phyloP scores from a whole-genome alignment of 2,888 invertebrate species.

The Tachina fera region DNA sequence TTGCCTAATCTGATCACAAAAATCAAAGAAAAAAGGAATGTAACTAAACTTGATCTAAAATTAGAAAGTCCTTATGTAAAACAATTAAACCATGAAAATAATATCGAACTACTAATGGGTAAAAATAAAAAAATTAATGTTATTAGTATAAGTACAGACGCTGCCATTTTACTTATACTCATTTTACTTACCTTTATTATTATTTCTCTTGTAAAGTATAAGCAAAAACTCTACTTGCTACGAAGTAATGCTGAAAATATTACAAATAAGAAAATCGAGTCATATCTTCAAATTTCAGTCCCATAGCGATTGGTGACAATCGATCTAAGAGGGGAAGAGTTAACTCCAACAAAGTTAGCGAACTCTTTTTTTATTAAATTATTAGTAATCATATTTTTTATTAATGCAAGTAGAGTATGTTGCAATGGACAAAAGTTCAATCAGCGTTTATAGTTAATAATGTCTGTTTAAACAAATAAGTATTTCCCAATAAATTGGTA shows the following conservation, averaged over 20 bases:
- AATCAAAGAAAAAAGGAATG: no score
- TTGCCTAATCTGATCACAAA: no score
- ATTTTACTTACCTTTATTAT: neutral
- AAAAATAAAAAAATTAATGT: neutral
- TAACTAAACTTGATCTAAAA: no score
- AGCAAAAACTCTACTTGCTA: constrained; percentile 9
- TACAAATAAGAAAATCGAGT: neutral
- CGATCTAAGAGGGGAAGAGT: constrained; percentile 16
- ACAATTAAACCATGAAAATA: neutral
- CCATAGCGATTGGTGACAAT: constrained; percentile 24
- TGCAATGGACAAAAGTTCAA: neutral
- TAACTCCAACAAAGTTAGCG: constrained; percentile 33
- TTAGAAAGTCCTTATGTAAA: no score
- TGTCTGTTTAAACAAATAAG: neutral
- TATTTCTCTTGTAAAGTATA: neutral
- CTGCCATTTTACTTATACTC: neutral
- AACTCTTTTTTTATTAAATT: constrained; percentile 10
- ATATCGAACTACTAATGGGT: constrained; percentile 3
- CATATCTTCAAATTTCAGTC: constrained; percentile 13
- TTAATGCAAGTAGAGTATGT: neutral
- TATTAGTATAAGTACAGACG: neutral
- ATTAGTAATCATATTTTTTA: constrained; percentile 1
- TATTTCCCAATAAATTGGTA: neutral
- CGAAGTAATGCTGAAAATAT: neutral
- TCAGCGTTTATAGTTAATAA: neutral